A percentile compares a stretch with the other conserved stretches of the same genome.
These are phyloP conservation scores for Phorcus lineatus DNA, from an alignment of 2,888 invertebrate species.

Conservation along the genomic window DNA sequence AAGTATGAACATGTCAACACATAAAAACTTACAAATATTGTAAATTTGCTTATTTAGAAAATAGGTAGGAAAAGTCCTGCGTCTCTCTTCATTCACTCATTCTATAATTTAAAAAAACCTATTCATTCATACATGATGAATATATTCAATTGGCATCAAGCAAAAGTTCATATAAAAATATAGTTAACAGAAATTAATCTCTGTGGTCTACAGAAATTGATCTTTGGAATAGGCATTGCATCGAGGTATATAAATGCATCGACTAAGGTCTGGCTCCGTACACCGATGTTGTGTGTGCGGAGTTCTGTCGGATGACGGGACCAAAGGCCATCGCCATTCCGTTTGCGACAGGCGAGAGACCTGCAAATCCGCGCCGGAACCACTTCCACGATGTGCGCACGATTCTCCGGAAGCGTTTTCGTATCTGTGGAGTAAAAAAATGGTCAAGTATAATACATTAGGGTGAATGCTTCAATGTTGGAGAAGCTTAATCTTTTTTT, in stretches of 20 bases:
- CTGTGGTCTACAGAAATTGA: no score
- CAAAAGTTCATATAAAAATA: background rate
- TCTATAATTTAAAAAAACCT: background rate
- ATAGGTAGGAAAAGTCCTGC: background rate
- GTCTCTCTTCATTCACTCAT: background rate
- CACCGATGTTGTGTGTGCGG: background rate
- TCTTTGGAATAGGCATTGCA: no score
- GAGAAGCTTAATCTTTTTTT: no score
- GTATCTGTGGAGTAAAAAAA: constrained; percentile 42
- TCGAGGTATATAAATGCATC: background rate
- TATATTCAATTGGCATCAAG: background rate
- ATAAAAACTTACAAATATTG: background rate
- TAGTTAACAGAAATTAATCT: no score
- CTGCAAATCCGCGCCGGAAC: constrained; percentile 48
- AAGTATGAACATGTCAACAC: background rate
- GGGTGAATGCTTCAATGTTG: no score
- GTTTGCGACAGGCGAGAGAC: constrained; percentile 37
- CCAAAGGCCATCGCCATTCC: background rate
- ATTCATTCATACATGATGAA: background rate
- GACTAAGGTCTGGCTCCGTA: background rate
- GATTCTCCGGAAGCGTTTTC: constrained; percentile 46
- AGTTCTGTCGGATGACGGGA: background rate
- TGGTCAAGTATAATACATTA: no score
- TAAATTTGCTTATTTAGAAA: background rate
- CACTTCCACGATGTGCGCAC: constrained; percentile 58